Conservation (phyloP, 2,113 vertebrate species). For the Sapayoa aenigma region DNA sequence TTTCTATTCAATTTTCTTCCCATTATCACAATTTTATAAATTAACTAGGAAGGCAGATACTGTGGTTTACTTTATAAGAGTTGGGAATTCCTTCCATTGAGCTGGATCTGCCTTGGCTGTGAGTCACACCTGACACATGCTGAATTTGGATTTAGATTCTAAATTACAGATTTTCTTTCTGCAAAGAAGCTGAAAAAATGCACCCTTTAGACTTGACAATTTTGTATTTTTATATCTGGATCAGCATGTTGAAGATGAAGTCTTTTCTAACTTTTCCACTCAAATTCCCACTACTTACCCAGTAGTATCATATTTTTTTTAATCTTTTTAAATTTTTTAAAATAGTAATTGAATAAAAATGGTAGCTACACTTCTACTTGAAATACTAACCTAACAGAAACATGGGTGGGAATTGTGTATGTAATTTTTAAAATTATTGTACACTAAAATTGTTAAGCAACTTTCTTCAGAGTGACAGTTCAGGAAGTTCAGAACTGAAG, state of each 20-base stretch:
- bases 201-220: accelerated
- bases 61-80: neutral
- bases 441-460: neutral
- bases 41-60: neutral
- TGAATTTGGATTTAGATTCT: neutral
- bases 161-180: neutral
- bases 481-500: neutral
- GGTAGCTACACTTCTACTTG: neutral
- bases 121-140: neutral
- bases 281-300: neutral
- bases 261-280: neutral
- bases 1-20: neutral
- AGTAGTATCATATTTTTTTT: neutral
- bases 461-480: neutral
- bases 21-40: neutral
- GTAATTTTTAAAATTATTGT: neutral
- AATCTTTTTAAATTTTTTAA: neutral
- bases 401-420: neutral
- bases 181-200: accelerated
- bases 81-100: neutral
- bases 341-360: neutral
- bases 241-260: neutral
- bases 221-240: neutral
- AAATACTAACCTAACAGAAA: neutral
- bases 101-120: neutral